Percentiles rank a stretch among this genome's conserved stretches.
Evolutionary conservation across 2,797 vertebrate genomes (phyloP).

Genomic region (Natrix natrix): DNA sequence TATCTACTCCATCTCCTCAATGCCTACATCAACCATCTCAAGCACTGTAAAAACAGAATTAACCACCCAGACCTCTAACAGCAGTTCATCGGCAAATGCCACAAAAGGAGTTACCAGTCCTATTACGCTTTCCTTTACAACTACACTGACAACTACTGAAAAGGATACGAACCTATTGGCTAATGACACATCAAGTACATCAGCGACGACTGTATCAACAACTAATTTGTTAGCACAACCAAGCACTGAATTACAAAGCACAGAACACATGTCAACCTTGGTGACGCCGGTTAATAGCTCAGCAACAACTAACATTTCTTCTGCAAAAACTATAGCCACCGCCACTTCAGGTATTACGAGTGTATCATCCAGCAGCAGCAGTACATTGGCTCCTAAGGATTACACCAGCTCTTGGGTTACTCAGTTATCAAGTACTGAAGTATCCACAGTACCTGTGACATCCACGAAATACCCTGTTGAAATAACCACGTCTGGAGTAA

Average conservation of each 20-base stretch:
- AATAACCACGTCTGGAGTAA: background rate
- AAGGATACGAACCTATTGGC: rapidly evolving
- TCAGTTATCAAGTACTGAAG: background rate
- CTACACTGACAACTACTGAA: background rate
- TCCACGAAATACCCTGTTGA: background rate
- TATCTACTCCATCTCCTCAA: background rate
- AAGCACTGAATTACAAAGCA: rapidly evolving
- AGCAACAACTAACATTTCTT: background rate
- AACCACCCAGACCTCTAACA: background rate
- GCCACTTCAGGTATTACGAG: background rate
- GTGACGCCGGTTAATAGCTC: background rate
- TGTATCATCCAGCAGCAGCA: background rate
- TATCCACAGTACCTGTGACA: background rate
- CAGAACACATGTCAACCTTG: background rate
- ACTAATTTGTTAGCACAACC: background rate
- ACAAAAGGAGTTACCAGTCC: background rate
- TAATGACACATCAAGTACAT: background rate
- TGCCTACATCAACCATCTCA: background rate
- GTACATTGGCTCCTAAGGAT: background rate
- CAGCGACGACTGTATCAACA: background rate
- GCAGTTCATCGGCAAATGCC: background rate
- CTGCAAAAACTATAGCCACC: background rate
- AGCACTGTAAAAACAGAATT: background rate
- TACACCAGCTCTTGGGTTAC: conserved; percentile 5
- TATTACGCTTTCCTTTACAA: too few relatives aligned